Conservation (phyloP, 2,888 invertebrate species). For the Drosophila ezoana region DNA sequence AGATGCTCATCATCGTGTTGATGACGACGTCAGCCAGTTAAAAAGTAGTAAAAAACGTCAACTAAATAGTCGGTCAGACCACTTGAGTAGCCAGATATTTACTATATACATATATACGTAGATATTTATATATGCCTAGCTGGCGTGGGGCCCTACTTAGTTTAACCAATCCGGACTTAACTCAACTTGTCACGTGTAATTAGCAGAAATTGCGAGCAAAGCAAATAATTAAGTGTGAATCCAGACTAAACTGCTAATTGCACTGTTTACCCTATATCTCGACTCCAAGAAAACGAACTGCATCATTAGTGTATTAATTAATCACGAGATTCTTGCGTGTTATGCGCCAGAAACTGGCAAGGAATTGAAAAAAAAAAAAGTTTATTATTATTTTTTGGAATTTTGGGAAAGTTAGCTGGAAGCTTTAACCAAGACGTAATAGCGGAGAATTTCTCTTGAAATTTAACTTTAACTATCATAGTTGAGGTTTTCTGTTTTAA, state of each 20-base stretch:
- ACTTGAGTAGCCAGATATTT: constrained; percentile 32
- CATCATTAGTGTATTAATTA: constrained; percentile 1
- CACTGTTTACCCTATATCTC: constrained; percentile 30
- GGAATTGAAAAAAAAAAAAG: not conserved
- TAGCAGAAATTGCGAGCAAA: constrained; percentile 44
- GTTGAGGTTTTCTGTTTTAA: no score
- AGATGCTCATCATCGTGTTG: constrained; percentile 38
- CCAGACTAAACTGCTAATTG: constrained; percentile 39
- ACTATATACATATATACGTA: constrained; percentile 9
- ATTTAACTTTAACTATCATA: no score
- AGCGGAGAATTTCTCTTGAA: no score
- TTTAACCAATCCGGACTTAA: constrained; percentile 27
- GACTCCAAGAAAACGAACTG: not conserved
- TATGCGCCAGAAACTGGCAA: not conserved
- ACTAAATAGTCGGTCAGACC: constrained; percentile 59
- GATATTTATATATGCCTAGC: not conserved
- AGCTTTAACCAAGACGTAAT: no score
- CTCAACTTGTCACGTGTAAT: constrained; percentile 60
- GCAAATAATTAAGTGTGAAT: constrained; percentile 26
- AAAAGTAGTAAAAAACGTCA: constrained; percentile 25
- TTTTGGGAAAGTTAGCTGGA: no score
- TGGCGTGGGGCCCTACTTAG: constrained; percentile 18
- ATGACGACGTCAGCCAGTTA: constrained; percentile 49
- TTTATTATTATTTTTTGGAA: no score
- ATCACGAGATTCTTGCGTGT: constrained; percentile 16